A percentile compares a stretch with the other conserved stretches of the same genome.
Evolutionary conservation across 2,113 vertebrate species (phyloP).

Genomic region (Myocastor coypus): DNA sequence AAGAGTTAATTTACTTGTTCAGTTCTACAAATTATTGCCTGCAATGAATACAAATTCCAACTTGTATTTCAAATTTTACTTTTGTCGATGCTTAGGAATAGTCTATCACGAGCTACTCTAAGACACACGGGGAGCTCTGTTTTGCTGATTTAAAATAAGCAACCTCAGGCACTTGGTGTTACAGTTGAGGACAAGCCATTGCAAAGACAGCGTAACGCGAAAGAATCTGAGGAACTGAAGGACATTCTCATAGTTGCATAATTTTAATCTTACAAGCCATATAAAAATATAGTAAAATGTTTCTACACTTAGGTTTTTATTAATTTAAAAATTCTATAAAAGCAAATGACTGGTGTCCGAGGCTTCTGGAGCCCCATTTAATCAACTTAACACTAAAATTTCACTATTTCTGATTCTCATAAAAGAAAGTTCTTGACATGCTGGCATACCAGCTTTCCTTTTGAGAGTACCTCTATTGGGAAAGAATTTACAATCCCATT

Average conservation of each 20-base stretch:
- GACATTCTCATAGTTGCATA: neutral
- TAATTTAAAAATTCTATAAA: conserved; percentile 52
- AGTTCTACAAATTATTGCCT: neutral
- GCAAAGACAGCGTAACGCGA: neutral
- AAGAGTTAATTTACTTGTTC: neutral
- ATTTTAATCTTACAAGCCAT: conserved; percentile 50
- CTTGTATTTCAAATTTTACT: neutral
- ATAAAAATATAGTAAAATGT: conserved; percentile 46
- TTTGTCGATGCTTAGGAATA: neutral
- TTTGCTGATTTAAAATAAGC: conserved; percentile 8
- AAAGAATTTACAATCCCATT: conserved; percentile 3
- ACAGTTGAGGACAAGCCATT: neutral
- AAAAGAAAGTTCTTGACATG: neutral
- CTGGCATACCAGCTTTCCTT: neutral
- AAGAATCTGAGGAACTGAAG: neutral
- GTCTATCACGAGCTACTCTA: neutral
- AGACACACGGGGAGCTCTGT: neutral
- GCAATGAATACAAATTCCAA: neutral
- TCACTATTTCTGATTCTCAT: neutral
- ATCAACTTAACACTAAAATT: conserved; percentile 14
- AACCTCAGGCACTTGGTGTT: neutral
- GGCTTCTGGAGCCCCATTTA: neutral
- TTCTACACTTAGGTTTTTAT: conserved; percentile 39
- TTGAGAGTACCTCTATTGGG: neutral
- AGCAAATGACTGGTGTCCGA: neutral